These are phyloP conservation scores for Steinernema feltiae DNA, from an alignment of 1,140 invertebrate species.

Conservation along the genomic window DNA sequence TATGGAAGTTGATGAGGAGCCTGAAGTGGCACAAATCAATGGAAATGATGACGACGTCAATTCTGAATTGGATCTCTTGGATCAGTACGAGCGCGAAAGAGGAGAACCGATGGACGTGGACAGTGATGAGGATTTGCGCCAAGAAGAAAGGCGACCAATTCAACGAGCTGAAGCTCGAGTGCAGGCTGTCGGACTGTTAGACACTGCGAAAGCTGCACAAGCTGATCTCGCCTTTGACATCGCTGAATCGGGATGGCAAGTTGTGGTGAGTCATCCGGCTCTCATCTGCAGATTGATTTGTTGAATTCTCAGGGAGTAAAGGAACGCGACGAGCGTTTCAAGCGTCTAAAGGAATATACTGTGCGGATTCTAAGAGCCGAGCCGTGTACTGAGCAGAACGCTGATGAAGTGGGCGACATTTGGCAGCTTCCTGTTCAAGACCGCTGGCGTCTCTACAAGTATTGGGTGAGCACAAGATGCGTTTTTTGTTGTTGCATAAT, in stretches of 20 bases:
- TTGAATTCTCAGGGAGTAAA: too few relatives aligned
- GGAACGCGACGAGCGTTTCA: too few relatives aligned
- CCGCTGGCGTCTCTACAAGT: conserved; percentile 58
- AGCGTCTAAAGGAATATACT: not conserved
- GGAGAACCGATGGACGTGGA: too few relatives aligned
- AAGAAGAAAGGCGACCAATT: too few relatives aligned
- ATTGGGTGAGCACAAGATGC: conserved; percentile 55
- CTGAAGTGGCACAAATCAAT: not conserved
- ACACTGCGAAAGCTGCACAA: not conserved
- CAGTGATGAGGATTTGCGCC: not conserved
- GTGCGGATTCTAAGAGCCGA: not conserved
- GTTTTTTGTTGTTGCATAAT: too few relatives aligned
- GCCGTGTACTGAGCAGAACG: conserved; percentile 39
- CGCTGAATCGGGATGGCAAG: too few relatives aligned
- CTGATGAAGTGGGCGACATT: conserved; percentile 36
- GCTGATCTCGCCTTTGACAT: not conserved
- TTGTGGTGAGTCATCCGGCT: too few relatives aligned
- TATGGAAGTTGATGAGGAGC: not conserved
- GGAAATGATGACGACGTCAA: too few relatives aligned
- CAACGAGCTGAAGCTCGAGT: too few relatives aligned
- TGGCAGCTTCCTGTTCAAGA: conserved; percentile 48
- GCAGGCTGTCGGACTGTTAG: too few relatives aligned
- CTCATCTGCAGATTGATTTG: too few relatives aligned
- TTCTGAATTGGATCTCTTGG: not conserved
- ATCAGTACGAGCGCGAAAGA: not conserved